Conservation (phyloP, 1,140 invertebrate genomes). For the Hermetia illucens region DNA sequence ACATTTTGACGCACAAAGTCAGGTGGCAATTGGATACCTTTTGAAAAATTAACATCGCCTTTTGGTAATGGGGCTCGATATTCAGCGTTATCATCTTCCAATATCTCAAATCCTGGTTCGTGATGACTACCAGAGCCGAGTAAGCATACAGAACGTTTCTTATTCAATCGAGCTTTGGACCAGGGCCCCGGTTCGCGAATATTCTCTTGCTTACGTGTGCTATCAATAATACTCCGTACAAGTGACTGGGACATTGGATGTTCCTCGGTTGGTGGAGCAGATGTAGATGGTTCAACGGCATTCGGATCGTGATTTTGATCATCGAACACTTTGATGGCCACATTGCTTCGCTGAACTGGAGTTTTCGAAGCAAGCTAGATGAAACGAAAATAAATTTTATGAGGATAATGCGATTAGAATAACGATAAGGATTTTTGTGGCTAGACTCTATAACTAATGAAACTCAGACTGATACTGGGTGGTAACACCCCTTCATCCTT, state of each 20-base stretch:
- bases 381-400: not conserved
- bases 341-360: no score
- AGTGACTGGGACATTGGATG: no score
- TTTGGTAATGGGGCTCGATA: constrained; percentile 10
- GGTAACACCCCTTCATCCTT: no score
- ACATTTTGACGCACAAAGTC: constrained; percentile 16
- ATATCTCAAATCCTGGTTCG: constrained; percentile 20
- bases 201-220: constrained; percentile 37
- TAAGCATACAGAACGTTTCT: constrained; percentile 20
- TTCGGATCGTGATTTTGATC: constrained; percentile 19
- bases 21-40: constrained; percentile 13
- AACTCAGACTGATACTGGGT: no score
- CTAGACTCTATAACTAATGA: no score
- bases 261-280: not conserved
- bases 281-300: not conserved
- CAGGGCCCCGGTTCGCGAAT: constrained; percentile 47
- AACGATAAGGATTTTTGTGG: no score
- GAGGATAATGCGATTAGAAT: no score
- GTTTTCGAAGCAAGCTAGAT: not conserved
- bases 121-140: constrained; percentile 2
- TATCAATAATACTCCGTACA: constrained; percentile 36
- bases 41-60: constrained; percentile 17
- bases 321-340: constrained; percentile 18
- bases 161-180: constrained; percentile 31
- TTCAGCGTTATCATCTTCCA: constrained; percentile 15